These are phyloP conservation scores for Psix sp. DNA, from an alignment of 1,140 invertebrate genomes.

Conservation along the genomic window DNA sequence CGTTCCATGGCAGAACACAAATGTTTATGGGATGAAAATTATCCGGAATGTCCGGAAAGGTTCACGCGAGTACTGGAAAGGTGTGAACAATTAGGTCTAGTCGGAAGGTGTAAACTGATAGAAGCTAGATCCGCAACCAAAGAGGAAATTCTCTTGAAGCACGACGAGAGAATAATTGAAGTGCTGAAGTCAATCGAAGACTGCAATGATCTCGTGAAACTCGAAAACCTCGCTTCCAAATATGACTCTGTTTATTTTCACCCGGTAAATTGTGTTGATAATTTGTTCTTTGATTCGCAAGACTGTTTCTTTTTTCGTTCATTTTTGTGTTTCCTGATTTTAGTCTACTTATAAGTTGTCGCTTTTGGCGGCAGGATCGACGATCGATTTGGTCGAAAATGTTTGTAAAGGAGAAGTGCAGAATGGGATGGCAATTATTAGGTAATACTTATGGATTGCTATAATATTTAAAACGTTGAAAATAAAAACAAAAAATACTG, in stretches of 20 bases:
- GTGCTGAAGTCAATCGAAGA: constrained; percentile 81
- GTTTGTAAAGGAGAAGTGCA: constrained; percentile 83
- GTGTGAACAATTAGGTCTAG: constrained; percentile 84
- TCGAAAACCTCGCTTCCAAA: constrained; percentile 85
- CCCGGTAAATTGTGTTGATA: constrained; percentile 80
- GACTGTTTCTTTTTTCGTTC: constrained; percentile 3
- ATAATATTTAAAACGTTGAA: neutral
- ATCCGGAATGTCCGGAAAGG: constrained; percentile 89
- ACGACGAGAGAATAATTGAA: constrained; percentile 81
- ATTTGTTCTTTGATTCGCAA: constrained; percentile 32
- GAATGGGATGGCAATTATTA: constrained; percentile 90
- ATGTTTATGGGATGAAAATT: constrained; percentile 89
- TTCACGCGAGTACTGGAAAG: constrained; percentile 84
- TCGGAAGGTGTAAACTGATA: constrained; percentile 82
- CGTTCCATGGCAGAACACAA: constrained; percentile 85
- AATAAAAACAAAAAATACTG: no score
- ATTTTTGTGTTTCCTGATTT: constrained; percentile 63
- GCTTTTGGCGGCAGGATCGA: constrained; percentile 86
- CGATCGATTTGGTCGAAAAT: constrained; percentile 87
- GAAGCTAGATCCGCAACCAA: constrained; percentile 81
- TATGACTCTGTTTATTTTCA: constrained; percentile 93
- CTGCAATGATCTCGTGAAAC: constrained; percentile 77
- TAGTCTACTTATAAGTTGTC: constrained; percentile 89
- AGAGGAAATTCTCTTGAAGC: constrained; percentile 83
- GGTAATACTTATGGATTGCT: constrained; percentile 70